Percentiles rank a stretch among this genome's conserved stretches.
Evolutionary conservation across 1,140 invertebrate species (phyloP).

Genomic region (Apolygus lucorum): DNA sequence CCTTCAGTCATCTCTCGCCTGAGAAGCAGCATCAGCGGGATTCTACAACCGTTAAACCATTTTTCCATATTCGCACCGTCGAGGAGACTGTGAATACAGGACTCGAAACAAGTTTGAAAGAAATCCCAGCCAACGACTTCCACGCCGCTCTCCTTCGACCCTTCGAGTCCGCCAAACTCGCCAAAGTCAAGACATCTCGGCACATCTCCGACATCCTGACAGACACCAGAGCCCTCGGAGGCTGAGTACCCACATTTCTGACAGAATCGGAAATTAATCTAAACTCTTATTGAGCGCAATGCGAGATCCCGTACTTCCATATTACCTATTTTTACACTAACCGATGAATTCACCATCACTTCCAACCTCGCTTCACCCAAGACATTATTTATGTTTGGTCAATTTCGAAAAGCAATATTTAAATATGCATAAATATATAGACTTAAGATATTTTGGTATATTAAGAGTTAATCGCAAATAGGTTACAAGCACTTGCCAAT

Average conservation of each 20-base stretch:
- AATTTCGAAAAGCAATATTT: slow-evolving; percentile 10
- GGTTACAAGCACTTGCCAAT: too few relatives aligned
- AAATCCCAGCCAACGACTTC: not conserved
- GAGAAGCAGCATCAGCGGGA: too few relatives aligned
- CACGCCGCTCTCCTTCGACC: not conserved
- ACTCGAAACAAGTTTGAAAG: not conserved
- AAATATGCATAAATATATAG: slow-evolving; percentile 5
- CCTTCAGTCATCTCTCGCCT: too few relatives aligned
- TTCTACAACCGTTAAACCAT: too few relatives aligned
- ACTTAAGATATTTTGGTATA: slow-evolving; percentile 21
- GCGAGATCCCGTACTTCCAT: not conserved
- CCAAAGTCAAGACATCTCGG: not conserved
- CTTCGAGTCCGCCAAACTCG: not conserved
- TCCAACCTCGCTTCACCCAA: not conserved
- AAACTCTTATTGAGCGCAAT: not conserved
- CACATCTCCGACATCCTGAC: not conserved
- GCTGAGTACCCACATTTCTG: not conserved
- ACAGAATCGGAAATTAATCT: not conserved
- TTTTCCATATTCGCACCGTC: not conserved
- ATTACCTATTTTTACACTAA: slow-evolving; percentile 7
- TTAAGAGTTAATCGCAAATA: not conserved
- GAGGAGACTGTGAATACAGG: not conserved
- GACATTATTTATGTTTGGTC: slow-evolving; percentile 12
- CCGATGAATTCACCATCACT: not conserved
- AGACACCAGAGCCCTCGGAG: not conserved